These are phyloP conservation scores for Pantherophis vulpinus DNA, from an alignment of 2,797 vertebrate genomes.

Conservation along the genomic window DNA sequence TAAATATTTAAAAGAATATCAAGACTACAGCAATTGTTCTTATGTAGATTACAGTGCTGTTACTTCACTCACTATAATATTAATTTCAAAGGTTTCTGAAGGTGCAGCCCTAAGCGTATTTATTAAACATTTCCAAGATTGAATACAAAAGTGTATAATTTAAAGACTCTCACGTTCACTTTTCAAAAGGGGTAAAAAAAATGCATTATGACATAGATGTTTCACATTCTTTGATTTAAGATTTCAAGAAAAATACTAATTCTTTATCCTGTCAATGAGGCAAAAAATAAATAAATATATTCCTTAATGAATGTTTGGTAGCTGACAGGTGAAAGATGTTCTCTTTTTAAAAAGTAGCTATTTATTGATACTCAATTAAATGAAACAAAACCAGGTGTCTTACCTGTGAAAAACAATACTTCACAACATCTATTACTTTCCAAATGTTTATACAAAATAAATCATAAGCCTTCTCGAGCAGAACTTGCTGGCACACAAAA, in stretches of 20 bases:
- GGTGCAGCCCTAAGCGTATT: not conserved
- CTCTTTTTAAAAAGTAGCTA: constrained; percentile 16
- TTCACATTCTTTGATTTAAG: constrained; percentile 41
- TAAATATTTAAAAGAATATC: not conserved
- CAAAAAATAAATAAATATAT: constrained; percentile 41
- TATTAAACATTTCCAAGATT: not conserved
- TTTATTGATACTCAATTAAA: constrained; percentile 57
- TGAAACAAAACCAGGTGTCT: constrained; percentile 40
- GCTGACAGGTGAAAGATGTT: constrained; percentile 18
- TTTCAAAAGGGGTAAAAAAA: constrained; percentile 6
- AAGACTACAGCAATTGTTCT: not conserved
- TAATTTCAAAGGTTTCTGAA: not conserved
- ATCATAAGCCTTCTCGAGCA: constrained; percentile 52
- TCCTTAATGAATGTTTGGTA: constrained; percentile 49
- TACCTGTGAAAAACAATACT: constrained; percentile 32
- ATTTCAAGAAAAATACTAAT: constrained; percentile 25
- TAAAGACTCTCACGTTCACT: not conserved
- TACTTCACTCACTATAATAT: not conserved
- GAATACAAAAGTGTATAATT: constrained; percentile 1
- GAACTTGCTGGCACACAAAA: constrained; percentile 51
- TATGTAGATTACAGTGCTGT: not conserved
- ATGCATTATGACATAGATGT: not conserved
- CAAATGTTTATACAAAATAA: constrained; percentile 50
- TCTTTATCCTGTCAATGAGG: constrained; percentile 37
- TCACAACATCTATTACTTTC: constrained; percentile 48